phyloP scores from a whole-genome alignment of 1,140 invertebrate species.

The Drosophila biarmipes region DNA sequence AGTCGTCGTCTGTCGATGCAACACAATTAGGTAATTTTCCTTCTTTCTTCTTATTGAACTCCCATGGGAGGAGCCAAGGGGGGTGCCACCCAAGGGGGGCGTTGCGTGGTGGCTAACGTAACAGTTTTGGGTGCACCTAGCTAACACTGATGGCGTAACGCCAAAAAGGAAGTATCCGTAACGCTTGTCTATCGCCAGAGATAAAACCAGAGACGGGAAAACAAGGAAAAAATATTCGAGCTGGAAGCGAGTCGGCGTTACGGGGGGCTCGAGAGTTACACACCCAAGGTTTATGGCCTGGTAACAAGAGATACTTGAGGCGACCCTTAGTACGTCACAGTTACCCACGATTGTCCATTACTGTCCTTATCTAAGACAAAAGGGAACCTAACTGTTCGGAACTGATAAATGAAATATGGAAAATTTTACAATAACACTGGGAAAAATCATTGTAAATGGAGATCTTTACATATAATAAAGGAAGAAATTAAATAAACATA shows the following conservation, averaged over 20 bases:
- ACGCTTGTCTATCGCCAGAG: conserved; percentile 27
- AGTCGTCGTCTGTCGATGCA: conserved; percentile 60
- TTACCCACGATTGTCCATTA: conserved; percentile 23
- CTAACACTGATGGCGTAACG: conserved; percentile 58
- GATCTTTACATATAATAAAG: no score
- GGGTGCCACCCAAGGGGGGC: neutral
- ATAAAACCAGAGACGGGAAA: conserved; percentile 10
- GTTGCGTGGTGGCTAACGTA: conserved; percentile 62
- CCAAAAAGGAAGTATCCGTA: conserved; percentile 66
- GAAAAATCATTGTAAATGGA: no score
- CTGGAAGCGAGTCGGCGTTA: neutral
- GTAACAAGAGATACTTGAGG: conserved; percentile 24
- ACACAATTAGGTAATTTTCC: conserved; percentile 83
- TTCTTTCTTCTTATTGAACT: conserved; percentile 73
- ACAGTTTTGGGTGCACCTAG: conserved; percentile 52
- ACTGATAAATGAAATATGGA: conserved; percentile 1
- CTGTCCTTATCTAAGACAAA: conserved; percentile 21
- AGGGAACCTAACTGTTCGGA: conserved; percentile 18
- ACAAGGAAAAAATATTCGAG: neutral
- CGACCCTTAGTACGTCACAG: conserved; percentile 13
- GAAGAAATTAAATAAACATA: no score
- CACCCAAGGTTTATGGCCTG: conserved; percentile 16
- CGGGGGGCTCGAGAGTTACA: neutral
- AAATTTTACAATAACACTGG: neutral
- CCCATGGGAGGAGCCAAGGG: neutral